Evolutionary conservation across 92 coral and sea anemone genomes (phyloP).

Genomic region (Muricea muricata): DNA sequence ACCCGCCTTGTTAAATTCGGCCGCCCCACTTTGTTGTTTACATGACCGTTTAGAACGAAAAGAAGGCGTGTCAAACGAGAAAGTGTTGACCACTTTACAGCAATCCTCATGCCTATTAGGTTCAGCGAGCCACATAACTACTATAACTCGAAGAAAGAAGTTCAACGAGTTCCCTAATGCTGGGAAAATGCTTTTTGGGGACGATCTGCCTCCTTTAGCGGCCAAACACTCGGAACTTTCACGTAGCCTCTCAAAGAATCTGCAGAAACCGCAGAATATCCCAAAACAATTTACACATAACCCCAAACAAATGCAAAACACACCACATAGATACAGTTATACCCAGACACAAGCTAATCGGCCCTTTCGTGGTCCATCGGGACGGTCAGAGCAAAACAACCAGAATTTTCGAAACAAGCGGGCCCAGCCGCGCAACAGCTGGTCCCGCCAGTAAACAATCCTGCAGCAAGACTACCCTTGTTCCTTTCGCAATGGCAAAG

Average conservation of each 20-base stretch:
- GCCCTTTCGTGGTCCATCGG: conserved; percentile 26
- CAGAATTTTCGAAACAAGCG: no score
- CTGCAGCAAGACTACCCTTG: conserved; percentile 6
- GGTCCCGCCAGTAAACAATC: conserved; percentile 33
- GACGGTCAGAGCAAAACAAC: conserved; percentile 4
- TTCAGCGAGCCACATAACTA: conserved; percentile 39
- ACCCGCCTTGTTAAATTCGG: conserved; percentile 25
- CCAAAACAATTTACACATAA: background rate
- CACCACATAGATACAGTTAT: background rate
- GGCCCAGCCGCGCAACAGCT: no score
- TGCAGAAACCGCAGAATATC: conserved; percentile 7
- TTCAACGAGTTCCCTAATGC: conserved; percentile 56
- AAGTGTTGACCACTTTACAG: conserved; percentile 17
- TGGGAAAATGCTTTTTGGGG: conserved; percentile 51
- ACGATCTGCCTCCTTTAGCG: conserved; percentile 49
- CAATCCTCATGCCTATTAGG: conserved; percentile 42
- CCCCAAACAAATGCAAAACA: background rate
- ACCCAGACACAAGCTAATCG: background rate
- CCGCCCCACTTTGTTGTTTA: conserved; percentile 44
- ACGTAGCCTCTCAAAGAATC: no score
- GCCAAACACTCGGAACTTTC: conserved; percentile 56
- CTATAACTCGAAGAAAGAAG: conserved; percentile 39
- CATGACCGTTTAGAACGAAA: conserved; percentile 48
- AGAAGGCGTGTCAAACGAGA: conserved; percentile 29
- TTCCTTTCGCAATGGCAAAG: conserved; percentile 46